These are phyloP conservation scores for Saccostrea cuccullata DNA, from an alignment of 1,140 invertebrate genomes.

Conservation along the genomic window DNA sequence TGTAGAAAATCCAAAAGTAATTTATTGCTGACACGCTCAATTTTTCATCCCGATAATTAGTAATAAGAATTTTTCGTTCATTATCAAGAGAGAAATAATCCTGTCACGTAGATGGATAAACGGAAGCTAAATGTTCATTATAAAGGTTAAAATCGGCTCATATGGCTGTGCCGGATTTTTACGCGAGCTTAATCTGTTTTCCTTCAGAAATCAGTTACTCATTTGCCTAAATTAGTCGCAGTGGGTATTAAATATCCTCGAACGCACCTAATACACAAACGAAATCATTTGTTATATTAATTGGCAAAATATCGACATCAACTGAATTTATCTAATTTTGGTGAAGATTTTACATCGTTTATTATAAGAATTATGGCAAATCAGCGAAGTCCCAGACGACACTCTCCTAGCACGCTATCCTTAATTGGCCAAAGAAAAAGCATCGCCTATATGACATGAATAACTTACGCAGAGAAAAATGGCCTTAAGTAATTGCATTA, in stretches of 20 bases:
- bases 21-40: background rate
- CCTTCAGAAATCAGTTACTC: conserved; percentile 36
- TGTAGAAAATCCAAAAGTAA: conserved; percentile 4
- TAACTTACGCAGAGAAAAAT: conserved; percentile 26
- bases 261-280: conserved; percentile 36
- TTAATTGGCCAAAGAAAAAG: conserved; percentile 29
- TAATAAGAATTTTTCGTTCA: background rate
- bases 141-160: conserved; percentile 47
- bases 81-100: conserved; percentile 35
- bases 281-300: conserved; percentile 37
- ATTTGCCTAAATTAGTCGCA: conserved; percentile 45
- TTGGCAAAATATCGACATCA: conserved; percentile 49
- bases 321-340: conserved; percentile 42
- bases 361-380: conserved; percentile 42
- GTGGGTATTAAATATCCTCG: conserved; percentile 43
- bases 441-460: conserved; percentile 25
- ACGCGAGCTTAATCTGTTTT: conserved; percentile 41
- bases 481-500: conserved; percentile 34
- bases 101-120: conserved; percentile 40
- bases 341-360: conserved; percentile 37
- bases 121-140: conserved; percentile 48
- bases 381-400: conserved; percentile 19
- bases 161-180: conserved; percentile 40
- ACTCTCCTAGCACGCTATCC: background rate
- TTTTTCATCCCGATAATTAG: conserved; percentile 32